phyloP scores from a whole-genome alignment of 2,113 vertebrate genomes.

The Peromyscus polionotus region DNA sequence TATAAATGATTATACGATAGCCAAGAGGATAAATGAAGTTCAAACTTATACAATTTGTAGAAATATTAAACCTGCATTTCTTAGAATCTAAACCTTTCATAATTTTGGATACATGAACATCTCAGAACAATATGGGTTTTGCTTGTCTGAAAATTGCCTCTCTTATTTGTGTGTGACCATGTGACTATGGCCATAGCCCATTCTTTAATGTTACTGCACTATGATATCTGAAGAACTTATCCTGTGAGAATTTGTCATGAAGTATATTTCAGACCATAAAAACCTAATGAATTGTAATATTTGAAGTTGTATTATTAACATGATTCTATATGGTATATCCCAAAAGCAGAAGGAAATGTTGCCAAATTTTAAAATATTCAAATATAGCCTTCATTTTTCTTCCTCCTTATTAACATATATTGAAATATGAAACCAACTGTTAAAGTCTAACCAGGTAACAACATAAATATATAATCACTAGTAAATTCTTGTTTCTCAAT shows the following conservation, averaged over 20 bases:
- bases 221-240: not conserved
- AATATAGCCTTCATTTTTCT: conserved; percentile 9
- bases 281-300: not conserved
- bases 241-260: not conserved
- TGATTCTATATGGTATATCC: not conserved
- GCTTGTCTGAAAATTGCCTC: not conserved
- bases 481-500: conserved; percentile 1
- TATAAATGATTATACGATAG: not conserved
- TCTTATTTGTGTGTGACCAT: not conserved
- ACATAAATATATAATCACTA: not conserved
- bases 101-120: not conserved
- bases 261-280: not conserved
- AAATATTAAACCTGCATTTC: not conserved
- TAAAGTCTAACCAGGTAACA: not conserved
- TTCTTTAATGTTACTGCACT: not conserved
- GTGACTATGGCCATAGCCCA: not conserved
- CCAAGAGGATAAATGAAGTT: not conserved
- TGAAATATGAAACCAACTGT: not conserved
- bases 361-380: not conserved
- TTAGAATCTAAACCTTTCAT: not conserved
- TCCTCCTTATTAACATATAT: not conserved
- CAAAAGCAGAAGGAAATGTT: not conserved
- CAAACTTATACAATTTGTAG: not conserved
- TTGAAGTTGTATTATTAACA: not conserved
- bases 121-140: not conserved